These are phyloP conservation scores for Agrotis puta DNA, from an alignment of 2,888 invertebrate species.

Conservation along the genomic window DNA sequence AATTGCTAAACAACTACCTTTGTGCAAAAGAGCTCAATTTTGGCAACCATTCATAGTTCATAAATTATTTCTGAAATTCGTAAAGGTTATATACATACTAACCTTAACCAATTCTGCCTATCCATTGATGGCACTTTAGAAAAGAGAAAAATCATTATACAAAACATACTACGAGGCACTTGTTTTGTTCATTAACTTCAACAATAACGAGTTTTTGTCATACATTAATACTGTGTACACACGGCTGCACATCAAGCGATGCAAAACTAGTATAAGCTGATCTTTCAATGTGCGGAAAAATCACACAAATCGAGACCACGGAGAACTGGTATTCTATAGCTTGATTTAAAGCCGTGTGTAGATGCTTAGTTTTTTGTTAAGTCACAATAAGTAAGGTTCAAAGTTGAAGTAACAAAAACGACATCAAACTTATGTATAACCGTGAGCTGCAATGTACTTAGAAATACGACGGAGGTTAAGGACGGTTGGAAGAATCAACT, in stretches of 20 bases:
- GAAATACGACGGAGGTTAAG: neutral
- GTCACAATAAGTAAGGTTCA: constrained; percentile 45
- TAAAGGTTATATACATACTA: neutral
- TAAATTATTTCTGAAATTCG: neutral
- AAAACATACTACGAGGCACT: neutral
- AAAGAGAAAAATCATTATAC: neutral
- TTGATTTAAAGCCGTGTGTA: too few relatives aligned
- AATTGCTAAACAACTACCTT: too few relatives aligned
- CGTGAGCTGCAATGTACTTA: neutral
- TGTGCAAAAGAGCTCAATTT: neutral
- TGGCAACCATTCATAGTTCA: neutral
- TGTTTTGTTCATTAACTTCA: neutral
- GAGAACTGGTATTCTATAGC: too few relatives aligned
- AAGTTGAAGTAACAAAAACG: constrained; percentile 55
- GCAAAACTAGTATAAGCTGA: too few relatives aligned
- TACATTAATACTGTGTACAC: neutral
- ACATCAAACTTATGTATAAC: constrained; percentile 44
- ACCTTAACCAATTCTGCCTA: neutral
- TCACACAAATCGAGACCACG: too few relatives aligned
- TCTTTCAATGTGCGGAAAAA: too few relatives aligned
- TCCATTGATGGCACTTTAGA: neutral
- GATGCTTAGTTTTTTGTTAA: constrained; percentile 30
- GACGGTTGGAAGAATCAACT: constrained; percentile 3
- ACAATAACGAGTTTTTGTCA: constrained; percentile 20
- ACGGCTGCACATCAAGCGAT: too few relatives aligned